Base-by-base conservation (phyloP, 2,113 vertebrate species). In the Cairina moschata region DNA sequence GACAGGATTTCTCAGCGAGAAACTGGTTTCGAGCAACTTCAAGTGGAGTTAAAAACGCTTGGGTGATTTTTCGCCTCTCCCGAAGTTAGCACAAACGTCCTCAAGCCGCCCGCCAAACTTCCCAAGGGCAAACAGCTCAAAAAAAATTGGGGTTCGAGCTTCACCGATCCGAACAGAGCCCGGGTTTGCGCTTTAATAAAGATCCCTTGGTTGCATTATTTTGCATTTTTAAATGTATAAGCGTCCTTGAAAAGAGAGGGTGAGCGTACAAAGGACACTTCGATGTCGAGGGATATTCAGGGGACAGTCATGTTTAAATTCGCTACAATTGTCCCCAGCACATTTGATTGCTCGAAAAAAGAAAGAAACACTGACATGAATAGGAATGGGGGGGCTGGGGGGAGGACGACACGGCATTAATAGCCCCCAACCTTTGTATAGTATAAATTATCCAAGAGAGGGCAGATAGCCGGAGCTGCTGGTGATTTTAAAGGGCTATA, bases 261-360 rank as follows among this genome's bases (percentile, higher is more conserved):
- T 11, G 87, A 67, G 69, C 67, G 44, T 48, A 74, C 73, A 66
- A 83, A 85, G 79, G 96, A 82, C 79, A 44, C 58, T 66, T 8
- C 23, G 60, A 60, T 86, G 84, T 77, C 79, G 36, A 63, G 77
- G 78, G 90, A 93, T 68, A 80, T n/a, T 46, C 76, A 63, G 80
- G 74, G 79, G 86, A 95, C 73, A 79, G 11, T 93, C 95, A 75
- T 83, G 91, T 91, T 93, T 88, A 86, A 93, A 93, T 91, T 85
- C 87, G 17, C 81, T 52, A 17, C 88, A 42, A 92, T 91, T 83
- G 88, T 80, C 74, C 59, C 84, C 36, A 60, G 82, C 77, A 63
- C 88, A 89, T 93, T 86, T 80, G 88, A 76, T 88, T 91, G 81
- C 93, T 88, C 21, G 68, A 59, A 79, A 56, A 36, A 52, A 74